These are phyloP conservation scores for Corapipo altera DNA, from an alignment of 2,113 vertebrate genomes.

Conservation along the genomic window DNA sequence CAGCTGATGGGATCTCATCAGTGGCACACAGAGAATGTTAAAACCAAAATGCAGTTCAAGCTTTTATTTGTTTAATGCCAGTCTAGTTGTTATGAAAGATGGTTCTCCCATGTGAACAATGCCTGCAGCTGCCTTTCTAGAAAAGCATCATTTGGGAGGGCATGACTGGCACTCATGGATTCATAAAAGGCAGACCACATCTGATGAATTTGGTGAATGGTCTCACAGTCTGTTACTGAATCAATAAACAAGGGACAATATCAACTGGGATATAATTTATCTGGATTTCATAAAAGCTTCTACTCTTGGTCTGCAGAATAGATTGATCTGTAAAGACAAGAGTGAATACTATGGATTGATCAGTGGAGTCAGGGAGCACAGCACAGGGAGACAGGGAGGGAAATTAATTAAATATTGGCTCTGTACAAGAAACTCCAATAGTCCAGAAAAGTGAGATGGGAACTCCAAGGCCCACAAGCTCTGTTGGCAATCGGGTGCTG, in stretches of 20 bases:
- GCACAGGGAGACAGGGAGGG: not conserved
- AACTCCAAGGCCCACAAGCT: not conserved
- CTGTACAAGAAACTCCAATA: not conserved
- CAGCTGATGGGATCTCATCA: not conserved
- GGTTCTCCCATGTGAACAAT: not conserved
- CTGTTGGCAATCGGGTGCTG: not conserved
- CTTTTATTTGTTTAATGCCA: not conserved
- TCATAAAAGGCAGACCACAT: slow-evolving; percentile 6
- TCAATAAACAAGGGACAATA: slow-evolving; percentile 61
- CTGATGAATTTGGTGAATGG: slow-evolving; percentile 46
- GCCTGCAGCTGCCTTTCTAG: slow-evolving; percentile 7
- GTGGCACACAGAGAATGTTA: not conserved
- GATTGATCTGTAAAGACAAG: slow-evolving; percentile 29
- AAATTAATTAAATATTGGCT: slow-evolving; percentile 9
- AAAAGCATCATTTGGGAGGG: slow-evolving; percentile 10
- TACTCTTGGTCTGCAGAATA: not conserved
- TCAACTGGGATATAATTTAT: slow-evolving; percentile 37
- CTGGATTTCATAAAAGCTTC: slow-evolving; percentile 53
- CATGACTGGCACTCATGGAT: not conserved
- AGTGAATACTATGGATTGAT: slow-evolving; percentile 27
- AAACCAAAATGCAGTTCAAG: not conserved
- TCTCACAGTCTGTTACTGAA: slow-evolving; percentile 18
- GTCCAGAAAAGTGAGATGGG: not conserved
- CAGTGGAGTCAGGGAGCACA: not conserved
- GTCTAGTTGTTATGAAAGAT: not conserved